These are phyloP conservation scores for Hemithea aestivaria DNA, from an alignment of 2,888 invertebrate species.

Conservation along the genomic window DNA sequence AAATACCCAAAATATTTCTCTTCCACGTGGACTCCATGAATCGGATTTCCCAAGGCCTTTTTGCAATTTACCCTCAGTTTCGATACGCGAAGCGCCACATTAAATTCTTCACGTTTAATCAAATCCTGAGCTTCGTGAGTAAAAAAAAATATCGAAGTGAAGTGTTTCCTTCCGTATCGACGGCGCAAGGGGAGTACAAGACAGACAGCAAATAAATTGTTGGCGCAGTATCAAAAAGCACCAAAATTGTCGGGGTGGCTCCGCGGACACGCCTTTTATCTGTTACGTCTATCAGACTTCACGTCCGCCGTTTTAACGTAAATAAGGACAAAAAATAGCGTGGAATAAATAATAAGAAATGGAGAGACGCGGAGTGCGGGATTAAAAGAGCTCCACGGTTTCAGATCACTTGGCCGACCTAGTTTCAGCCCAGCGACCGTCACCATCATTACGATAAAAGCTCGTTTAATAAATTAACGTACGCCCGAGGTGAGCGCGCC, in stretches of 20 bases:
- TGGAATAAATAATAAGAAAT: conserved; percentile 53
- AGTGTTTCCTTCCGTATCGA: conserved; percentile 62
- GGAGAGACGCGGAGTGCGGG: conserved; percentile 37
- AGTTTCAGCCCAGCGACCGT: conserved; percentile 36
- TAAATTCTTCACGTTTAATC: conserved; percentile 72
- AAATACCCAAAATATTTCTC: conserved; percentile 55
- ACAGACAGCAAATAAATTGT: conserved; percentile 70
- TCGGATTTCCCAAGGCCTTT: conserved; percentile 52
- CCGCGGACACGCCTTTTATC: conserved; percentile 72
- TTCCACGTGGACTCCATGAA: conserved; percentile 57
- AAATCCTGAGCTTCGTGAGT: conserved; percentile 51
- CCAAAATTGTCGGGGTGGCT: conserved; percentile 61
- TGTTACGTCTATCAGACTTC: conserved; percentile 68
- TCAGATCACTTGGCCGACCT: conserved; percentile 44
- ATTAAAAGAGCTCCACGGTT: conserved; percentile 43
- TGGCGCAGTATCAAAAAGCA: conserved; percentile 70
- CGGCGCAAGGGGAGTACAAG: conserved; percentile 44
- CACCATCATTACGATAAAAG: conserved; percentile 51
- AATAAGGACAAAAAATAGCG: conserved; percentile 54
- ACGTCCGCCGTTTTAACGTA: conserved; percentile 51
- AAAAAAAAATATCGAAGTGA: conserved; percentile 59
- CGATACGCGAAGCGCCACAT: conserved; percentile 58
- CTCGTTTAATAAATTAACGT: conserved; percentile 43
- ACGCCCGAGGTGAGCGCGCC: conserved; percentile 29
- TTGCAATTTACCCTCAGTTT: conserved; percentile 47